Conservation (phyloP, 1,140 invertebrate genomes). For the Drosophila quadrilineata region DNA sequence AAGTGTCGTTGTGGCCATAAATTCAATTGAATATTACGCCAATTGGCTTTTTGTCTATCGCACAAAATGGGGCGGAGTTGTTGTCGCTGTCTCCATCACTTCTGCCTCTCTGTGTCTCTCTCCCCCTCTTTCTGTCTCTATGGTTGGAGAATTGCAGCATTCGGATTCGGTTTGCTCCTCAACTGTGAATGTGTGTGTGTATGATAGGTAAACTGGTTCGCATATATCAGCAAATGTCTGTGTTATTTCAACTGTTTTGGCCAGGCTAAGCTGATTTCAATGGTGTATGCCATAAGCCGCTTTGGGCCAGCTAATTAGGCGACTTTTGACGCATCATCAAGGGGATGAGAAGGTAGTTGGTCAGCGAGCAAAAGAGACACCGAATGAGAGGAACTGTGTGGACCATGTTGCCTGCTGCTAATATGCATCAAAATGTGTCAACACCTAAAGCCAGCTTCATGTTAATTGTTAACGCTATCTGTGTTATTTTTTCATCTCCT, state of each 20-base stretch:
- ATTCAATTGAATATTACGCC: constrained; percentile 81
- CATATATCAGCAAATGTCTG: constrained; percentile 15
- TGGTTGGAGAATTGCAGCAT: too few species aligned
- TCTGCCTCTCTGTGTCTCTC: too few species aligned
- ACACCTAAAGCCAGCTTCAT: constrained; percentile 59
- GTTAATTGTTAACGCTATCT: constrained; percentile 70
- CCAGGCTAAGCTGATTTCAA: constrained; percentile 59
- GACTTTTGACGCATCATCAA: constrained; percentile 55
- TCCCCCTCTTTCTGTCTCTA: not conserved
- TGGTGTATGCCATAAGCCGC: constrained; percentile 56
- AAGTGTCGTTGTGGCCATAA: constrained; percentile 80
- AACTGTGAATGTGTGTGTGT: too few species aligned
- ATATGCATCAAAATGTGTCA: constrained; percentile 78
- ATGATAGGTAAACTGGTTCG: constrained; percentile 31
- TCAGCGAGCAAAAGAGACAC: not conserved
- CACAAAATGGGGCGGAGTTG: constrained; percentile 58
- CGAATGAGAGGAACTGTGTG: not conserved
- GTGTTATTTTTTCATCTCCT: too few species aligned
- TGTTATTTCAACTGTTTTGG: constrained; percentile 15
- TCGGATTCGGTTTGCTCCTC: too few species aligned
- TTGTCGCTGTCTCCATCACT: constrained; percentile 8
- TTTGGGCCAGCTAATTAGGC: constrained; percentile 73
- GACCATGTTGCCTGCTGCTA: constrained; percentile 42
- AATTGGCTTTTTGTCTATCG: constrained; percentile 79
- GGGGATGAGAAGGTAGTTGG: not conserved